phyloP scores from a whole-genome alignment of 1,140 invertebrate genomes.

The Neoseiulus cucumeris region DNA sequence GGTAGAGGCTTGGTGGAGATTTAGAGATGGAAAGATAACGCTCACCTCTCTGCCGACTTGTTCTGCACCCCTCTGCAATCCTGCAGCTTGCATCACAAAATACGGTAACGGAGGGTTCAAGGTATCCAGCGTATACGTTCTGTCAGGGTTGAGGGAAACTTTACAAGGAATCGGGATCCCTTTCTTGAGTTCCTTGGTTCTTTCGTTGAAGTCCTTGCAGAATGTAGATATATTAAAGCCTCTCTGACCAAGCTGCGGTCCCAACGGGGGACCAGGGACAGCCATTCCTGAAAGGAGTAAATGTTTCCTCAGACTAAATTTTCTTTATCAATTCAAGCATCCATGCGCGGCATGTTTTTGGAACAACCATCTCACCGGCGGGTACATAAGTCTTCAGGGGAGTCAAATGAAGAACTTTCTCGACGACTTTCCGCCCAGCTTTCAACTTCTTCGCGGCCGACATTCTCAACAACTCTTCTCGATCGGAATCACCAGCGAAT shows the following conservation, averaged over 20 bases:
- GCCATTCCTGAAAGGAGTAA: slow-evolving; percentile 15
- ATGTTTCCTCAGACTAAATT: too few relatives aligned
- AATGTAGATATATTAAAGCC: slow-evolving; percentile 88
- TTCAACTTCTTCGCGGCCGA: slow-evolving; percentile 16
- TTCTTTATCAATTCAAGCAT: too few relatives aligned
- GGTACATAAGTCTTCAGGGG: slow-evolving; percentile 19
- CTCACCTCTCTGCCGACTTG: slow-evolving; percentile 28
- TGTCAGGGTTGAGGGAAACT: slow-evolving; percentile 59
- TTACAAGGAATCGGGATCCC: slow-evolving; percentile 70
- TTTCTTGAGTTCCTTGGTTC: slow-evolving; percentile 71
- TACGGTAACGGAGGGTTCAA: slow-evolving; percentile 62
- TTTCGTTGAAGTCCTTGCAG: slow-evolving; percentile 95
- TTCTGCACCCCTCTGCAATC: slow-evolving; percentile 49
- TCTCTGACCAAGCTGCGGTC: slow-evolving; percentile 37
- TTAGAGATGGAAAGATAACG: neutral
- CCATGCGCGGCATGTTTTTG: too few relatives aligned
- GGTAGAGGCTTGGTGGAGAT: neutral
- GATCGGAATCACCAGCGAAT: too few relatives aligned
- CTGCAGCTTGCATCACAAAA: slow-evolving; percentile 85
- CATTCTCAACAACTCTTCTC: too few relatives aligned
- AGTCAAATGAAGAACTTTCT: slow-evolving; percentile 21
- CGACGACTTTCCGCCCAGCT: slow-evolving; percentile 17
- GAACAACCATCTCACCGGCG: slow-evolving; percentile 12
- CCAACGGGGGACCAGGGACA: slow-evolving; percentile 22
- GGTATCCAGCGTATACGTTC: slow-evolving; percentile 60